Evolutionary conservation across 2,888 invertebrate genomes (phyloP).

Genomic region (Cistogaster globosa): DNA sequence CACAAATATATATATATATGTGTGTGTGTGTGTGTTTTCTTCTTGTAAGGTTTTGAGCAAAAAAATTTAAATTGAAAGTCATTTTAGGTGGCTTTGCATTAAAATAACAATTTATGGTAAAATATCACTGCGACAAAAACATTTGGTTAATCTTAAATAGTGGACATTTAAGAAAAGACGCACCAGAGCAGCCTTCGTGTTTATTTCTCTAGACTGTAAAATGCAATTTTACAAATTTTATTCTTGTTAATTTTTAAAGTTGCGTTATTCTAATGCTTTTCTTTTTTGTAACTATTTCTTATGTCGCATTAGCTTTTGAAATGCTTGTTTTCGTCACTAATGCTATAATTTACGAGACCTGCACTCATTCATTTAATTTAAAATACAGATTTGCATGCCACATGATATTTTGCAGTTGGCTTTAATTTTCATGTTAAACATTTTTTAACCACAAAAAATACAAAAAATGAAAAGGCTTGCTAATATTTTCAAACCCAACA

Average conservation of each 20-base stretch:
- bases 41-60: background rate
- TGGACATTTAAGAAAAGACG: background rate
- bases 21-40: background rate
- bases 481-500: background rate
- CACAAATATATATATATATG: too few species aligned
- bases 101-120: too few species aligned
- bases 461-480: background rate
- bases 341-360: conserved; percentile 62
- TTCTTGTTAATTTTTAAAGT: background rate
- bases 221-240: conserved; percentile 1
- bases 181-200: too few species aligned
- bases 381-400: conserved; percentile 58
- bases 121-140: too few species aligned
- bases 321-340: conserved; percentile 59
- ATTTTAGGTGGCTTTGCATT: too few species aligned
- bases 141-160: background rate
- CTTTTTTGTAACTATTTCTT: conserved; percentile 12
- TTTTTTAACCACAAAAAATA: too few species aligned
- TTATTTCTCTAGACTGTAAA: background rate
- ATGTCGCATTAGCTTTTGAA: conserved; percentile 31
- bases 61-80: background rate
- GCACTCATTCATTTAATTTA: conserved; percentile 40
- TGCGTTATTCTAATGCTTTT: conserved; percentile 23
- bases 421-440: conserved; percentile 31
- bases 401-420: conserved; percentile 59